Evolutionary conservation across 2,888 invertebrate species (phyloP).

Genomic region (Proisotoma minuta): DNA sequence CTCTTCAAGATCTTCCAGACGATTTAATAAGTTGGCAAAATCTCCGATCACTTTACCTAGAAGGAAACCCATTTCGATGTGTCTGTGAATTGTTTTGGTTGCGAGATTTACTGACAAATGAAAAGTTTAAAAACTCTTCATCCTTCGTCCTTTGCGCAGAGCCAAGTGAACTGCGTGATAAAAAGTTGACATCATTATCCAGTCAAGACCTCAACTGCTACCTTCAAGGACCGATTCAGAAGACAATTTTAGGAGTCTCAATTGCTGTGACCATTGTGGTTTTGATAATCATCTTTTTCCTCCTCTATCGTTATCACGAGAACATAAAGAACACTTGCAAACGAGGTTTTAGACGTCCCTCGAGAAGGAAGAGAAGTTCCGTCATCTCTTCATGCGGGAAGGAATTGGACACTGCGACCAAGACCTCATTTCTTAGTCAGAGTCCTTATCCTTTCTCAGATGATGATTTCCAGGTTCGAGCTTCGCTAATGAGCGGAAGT

Average conservation of each 20-base stretch:
- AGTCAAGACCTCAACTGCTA: constrained; percentile 77
- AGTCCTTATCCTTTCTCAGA: constrained; percentile 43
- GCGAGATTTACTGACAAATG: constrained; percentile 56
- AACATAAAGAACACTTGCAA: constrained; percentile 76
- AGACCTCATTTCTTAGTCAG: constrained; percentile 45
- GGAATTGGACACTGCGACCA: constrained; percentile 41
- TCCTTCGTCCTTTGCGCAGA: constrained; percentile 64
- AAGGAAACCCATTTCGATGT: constrained; percentile 76
- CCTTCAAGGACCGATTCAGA: constrained; percentile 66
- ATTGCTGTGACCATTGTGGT: constrained; percentile 69
- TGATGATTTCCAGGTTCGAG: constrained; percentile 42
- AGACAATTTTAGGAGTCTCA: constrained; percentile 71
- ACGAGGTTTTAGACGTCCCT: constrained; percentile 37
- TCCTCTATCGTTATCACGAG: constrained; percentile 73
- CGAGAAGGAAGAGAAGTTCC: constrained; percentile 39
- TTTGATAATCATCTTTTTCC: constrained; percentile 65
- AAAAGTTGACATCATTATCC: constrained; percentile 61
- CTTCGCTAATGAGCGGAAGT: constrained; percentile 42
- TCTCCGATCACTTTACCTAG: constrained; percentile 67
- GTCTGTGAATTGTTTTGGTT: constrained; percentile 78
- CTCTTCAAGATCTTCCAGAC: constrained; percentile 69
- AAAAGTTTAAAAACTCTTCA: constrained; percentile 36
- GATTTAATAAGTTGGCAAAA: constrained; percentile 74
- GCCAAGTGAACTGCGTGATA: constrained; percentile 68
- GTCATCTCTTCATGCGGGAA: constrained; percentile 41